phyloP scores from a whole-genome alignment of 2,797 vertebrate genomes.

The Oreochromis mossambicus region DNA sequence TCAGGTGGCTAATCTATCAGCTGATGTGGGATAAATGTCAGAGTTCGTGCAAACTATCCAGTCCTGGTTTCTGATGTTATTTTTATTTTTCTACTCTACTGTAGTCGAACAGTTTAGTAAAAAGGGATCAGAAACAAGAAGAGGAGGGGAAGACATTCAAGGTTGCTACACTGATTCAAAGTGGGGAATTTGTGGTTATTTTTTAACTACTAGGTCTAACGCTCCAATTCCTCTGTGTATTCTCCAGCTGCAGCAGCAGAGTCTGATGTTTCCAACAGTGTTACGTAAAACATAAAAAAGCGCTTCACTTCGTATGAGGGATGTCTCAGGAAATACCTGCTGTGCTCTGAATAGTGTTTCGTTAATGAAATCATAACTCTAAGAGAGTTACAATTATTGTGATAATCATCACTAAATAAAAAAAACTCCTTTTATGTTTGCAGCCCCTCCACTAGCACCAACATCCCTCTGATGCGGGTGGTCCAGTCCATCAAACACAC shows the following conservation, averaged over 20 bases:
- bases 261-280: not conserved
- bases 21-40: not conserved
- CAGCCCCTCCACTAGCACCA: conserved; percentile 83
- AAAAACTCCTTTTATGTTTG: not conserved
- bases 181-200: not conserved
- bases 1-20: not conserved
- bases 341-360: not conserved
- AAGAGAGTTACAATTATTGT: not conserved
- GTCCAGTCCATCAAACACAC: conserved; percentile 86
- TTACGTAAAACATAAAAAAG: conserved; percentile 9
- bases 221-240: conserved; percentile 5
- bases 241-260: not conserved
- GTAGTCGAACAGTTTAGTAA: not conserved
- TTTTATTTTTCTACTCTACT: not conserved
- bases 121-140: not conserved
- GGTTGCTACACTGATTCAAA: not conserved
- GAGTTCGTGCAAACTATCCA: not conserved
- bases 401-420: not conserved
- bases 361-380: not conserved
- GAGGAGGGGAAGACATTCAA: not conserved
- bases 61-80: not conserved
- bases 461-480: conserved; percentile 86
- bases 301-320: not conserved
- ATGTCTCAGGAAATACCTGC: not conserved
- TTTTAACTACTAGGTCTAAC: not conserved